Evolutionary conservation across 2,888 invertebrate species (phyloP), one percentile per base, ranked within the genome.

Genomic region (Trissoscelio sp.): DNA sequence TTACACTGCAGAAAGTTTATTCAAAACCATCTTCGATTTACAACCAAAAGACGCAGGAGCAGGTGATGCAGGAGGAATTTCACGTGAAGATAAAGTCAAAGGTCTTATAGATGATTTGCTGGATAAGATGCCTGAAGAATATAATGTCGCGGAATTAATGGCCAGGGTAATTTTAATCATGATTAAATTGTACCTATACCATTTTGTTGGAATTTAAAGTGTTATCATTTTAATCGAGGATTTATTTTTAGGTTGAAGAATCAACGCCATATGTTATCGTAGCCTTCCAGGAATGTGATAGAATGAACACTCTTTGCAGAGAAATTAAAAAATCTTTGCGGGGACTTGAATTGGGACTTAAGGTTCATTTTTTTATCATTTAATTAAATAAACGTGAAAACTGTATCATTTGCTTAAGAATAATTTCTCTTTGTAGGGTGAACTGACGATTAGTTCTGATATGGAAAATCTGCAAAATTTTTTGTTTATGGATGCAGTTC

Each of bases 401-500:
- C n/a, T n/a, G n/a, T n/a, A n/a, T n/a, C n/a, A n/a, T n/a, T n/a
- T n/a, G n/a, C n/a, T n/a, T n/a, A n/a, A n/a, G n/a, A n/a, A n/a
- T n/a, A n/a, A n/a, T n/a, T n/a, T n/a, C n/a, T n/a, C n/a, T 0
- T 92, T 99, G 5, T 98, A 98, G 95, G 99, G 99, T 70, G 99
- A 99, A 92, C 92, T 99, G 82, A 98, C 98, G 4, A 98, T 99
- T 78, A 98, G 98, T 2, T 96, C 96, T 0, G 98, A 97, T 86
- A 99, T 99, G 99, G 99, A 99, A 91, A 96, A 97, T 70, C 92
- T 99, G 74, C 97, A 98, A 91, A 98, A 97, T 91, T 95, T 98
- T 0, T 91, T 99, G 74, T 99, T 97, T 90, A 92, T 98, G 87
- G 98, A 99, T 92, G 97, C 97, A 92, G 97, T 99, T 5, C 98